Evolutionary conservation across 2,113 vertebrate species (phyloP), one percentile per base, ranked within the genome.

Genomic region (Osmerus eperlanus): DNA sequence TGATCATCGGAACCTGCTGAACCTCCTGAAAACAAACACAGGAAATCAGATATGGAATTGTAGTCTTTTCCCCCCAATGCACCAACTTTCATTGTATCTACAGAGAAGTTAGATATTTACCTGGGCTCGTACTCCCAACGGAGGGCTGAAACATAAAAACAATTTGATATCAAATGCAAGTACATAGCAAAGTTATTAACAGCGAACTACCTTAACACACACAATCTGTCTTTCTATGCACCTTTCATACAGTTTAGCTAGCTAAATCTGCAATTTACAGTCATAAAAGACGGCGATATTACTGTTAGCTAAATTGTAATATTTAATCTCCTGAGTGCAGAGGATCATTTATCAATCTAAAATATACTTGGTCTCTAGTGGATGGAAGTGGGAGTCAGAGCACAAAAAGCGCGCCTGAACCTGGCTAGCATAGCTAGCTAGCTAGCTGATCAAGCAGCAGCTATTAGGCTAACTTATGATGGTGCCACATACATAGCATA

Each of bases 121-220:
- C 96, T 96, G 96, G 95, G 91, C 95, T 97, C 90, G 94, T 91
- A 89, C 94, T 96, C 89, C 94, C 95, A 91, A 96, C 85, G 92
- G 95, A 96, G 93, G 95, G 94, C 95, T 96, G 78, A 1, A 84
- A 87, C 4, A 61, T 71, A 70, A 73, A 67, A 89, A 25, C 78
- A 85, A 76, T 77, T 63, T 66, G 85, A 85, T 73, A 47, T 47
- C 41, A 47, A 47, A 47, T 47, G 41, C 41, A 47, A 9, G 41
- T 47, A 47, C 41, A 47, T 7, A 47, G 23, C 29, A 3, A 14
- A n/a, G 32, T 8, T 7, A 64, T 41, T 32, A 36, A 7, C 18
- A 11, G 8, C 15, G 16, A 36, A 56, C n/a, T 1, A 15, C 4
- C n/a, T n/a, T 7, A 7, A 56, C 54, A 18, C n/a, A 14, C n/a